A percentile compares a stretch with the other conserved stretches of the same genome.
Evolutionary conservation across 1,140 invertebrate genomes (phyloP).

Genomic region (Trachymyrmex septentrionalis): DNA sequence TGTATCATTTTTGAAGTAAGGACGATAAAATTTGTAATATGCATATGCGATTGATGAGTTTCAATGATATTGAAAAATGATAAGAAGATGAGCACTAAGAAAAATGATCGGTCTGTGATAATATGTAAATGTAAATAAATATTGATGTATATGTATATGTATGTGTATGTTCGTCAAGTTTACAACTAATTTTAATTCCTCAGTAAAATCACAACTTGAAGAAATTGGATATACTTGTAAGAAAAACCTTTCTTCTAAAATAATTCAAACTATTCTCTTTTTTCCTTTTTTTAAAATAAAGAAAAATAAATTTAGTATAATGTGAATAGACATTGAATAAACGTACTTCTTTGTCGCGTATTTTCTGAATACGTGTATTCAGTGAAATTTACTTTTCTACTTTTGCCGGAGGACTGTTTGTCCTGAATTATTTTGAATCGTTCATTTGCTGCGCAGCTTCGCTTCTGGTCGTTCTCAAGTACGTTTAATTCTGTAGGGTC

Average conservation of each 20-base stretch:
- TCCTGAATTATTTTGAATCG: conserved; percentile 30
- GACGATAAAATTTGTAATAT: not conserved
- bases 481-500: conserved; percentile 31
- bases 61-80: not conserved
- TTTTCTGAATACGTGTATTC: not conserved
- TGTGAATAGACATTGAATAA: not conserved
- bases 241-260: not conserved
- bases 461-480: conserved; percentile 17
- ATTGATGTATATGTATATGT: not conserved
- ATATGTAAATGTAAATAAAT: not conserved
- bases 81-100: not conserved
- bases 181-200: not conserved
- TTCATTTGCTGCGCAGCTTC: not conserved
- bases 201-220: not conserved
- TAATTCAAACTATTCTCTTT: not conserved
- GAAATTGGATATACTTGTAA: not conserved
- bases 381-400: conserved; percentile 3
- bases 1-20: too few species aligned
- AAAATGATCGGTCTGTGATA: not conserved
- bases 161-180: not conserved
- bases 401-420: not conserved
- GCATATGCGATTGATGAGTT: not conserved
- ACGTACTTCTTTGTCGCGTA: not conserved
- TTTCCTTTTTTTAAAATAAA: not conserved
- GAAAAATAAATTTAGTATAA: not conserved